Percentiles rank a stretch among this genome's conserved stretches.
Conservation (phyloP, 2,797 vertebrate genomes). For the Heteromormyrus szaboi region DNA sequence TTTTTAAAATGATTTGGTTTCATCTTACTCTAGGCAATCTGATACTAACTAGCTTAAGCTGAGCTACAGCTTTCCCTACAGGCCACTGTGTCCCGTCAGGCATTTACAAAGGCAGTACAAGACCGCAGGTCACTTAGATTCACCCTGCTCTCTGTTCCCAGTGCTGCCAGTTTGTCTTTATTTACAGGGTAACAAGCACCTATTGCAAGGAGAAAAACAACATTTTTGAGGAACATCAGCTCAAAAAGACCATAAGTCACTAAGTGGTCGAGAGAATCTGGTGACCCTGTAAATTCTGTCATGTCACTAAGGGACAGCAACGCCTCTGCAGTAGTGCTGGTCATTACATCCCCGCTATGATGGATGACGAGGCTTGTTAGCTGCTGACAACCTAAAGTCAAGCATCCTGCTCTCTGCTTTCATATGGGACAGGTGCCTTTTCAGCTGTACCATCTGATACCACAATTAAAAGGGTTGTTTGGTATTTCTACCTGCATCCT, state of each 20-base stretch:
- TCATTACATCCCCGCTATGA: neutral
- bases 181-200: neutral
- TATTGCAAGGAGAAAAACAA: neutral
- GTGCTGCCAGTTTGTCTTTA: neutral
- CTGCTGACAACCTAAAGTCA: conserved; percentile 11
- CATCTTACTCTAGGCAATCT: neutral
- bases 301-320: neutral
- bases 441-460: conserved; percentile 5
- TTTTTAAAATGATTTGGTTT: neutral
- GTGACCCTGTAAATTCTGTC: neutral
- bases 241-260: neutral
- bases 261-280: neutral
- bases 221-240: neutral
- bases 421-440: neutral
- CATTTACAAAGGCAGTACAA: neutral
- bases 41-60: neutral
- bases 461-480: neutral
- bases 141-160: neutral
- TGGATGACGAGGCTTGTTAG: neutral
- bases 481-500: neutral
- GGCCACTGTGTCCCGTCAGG: neutral
- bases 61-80: neutral
- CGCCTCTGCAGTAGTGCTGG: neutral
- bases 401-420: neutral
- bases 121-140: neutral